Conservation (phyloP, 2,888 invertebrate species). For the Dynastes grantii region DNA sequence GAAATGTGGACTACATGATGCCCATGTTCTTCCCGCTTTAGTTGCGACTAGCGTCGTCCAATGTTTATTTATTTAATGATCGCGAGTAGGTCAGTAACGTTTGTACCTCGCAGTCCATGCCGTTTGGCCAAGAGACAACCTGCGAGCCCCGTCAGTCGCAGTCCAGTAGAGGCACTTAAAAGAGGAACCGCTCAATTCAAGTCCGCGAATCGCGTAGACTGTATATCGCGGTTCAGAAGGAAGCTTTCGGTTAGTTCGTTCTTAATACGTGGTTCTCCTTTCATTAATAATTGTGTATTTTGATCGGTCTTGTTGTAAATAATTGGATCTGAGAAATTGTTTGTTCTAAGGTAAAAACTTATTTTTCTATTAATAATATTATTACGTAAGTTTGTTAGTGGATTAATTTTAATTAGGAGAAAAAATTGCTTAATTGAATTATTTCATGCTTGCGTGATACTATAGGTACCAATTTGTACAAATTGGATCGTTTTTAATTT, state of each 20-base stretch:
- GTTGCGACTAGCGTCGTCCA: slow-evolving; percentile 45
- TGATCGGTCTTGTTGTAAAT: no score
- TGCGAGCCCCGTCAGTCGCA: slow-evolving; percentile 3
- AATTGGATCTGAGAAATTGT: neutral
- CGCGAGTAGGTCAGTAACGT: slow-evolving; percentile 60
- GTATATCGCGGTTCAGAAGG: neutral
- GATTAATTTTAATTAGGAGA: neutral
- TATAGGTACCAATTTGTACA: neutral
- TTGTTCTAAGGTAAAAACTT: slow-evolving; percentile 1
- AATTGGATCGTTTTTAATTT: no score
- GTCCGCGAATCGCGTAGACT: neutral
- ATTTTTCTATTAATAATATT: neutral
- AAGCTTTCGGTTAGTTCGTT: neutral
- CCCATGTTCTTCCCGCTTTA: slow-evolving; percentile 51
- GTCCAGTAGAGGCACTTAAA: neutral
- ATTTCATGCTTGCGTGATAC: slow-evolving; percentile 8
- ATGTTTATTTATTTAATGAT: slow-evolving; percentile 53
- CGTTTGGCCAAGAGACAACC: slow-evolving; percentile 19
- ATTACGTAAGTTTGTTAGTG: slow-evolving; percentile 9
- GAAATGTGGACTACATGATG: slow-evolving; percentile 25
- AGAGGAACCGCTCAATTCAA: neutral
- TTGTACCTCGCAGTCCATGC: slow-evolving; percentile 32
- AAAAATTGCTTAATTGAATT: neutral
- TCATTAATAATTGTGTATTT: no score
- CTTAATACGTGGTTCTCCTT: neutral